These are phyloP conservation scores for Piaya cayana DNA, from an alignment of 2,113 vertebrate species.

Conservation along the genomic window DNA sequence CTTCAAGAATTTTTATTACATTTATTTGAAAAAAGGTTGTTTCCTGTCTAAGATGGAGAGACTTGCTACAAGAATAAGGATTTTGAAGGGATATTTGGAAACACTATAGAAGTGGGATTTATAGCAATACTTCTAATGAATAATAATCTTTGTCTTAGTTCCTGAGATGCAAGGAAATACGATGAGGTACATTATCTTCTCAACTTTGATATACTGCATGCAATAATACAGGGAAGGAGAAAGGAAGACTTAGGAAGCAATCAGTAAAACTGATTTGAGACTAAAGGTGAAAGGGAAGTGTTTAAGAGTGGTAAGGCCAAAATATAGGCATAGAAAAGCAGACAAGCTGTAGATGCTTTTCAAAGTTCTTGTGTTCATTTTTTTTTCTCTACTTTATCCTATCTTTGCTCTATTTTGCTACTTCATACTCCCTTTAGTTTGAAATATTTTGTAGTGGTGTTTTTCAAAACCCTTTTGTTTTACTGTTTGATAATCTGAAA, in stretches of 20 bases:
- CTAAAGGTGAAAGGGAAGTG: not conserved
- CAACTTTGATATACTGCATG: not conserved
- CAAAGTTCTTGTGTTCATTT: not conserved
- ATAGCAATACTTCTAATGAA: not conserved
- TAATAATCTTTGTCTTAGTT: not conserved
- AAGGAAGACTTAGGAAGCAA: not conserved
- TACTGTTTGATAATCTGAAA: not conserved
- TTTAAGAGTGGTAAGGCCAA: not conserved
- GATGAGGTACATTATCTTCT: not conserved
- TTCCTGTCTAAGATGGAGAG: not conserved
- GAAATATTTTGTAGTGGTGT: not conserved
- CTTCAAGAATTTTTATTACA: not conserved
- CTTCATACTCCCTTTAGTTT: not conserved
- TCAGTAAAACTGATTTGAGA: not conserved
- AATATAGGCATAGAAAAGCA: not conserved
- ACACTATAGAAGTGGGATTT: not conserved
- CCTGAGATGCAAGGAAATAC: not conserved
- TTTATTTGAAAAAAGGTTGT: not conserved
- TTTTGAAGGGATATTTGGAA: slow-evolving; percentile 12
- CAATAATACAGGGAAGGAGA: not conserved
- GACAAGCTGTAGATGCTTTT: not conserved
- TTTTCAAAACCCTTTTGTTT: not conserved
- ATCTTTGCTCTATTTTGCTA: not conserved
- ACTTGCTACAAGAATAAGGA: not conserved
- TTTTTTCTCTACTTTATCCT: not conserved